phyloP scores from a whole-genome alignment of 1,140 invertebrate genomes.

The Pogonomyrmex californicus region DNA sequence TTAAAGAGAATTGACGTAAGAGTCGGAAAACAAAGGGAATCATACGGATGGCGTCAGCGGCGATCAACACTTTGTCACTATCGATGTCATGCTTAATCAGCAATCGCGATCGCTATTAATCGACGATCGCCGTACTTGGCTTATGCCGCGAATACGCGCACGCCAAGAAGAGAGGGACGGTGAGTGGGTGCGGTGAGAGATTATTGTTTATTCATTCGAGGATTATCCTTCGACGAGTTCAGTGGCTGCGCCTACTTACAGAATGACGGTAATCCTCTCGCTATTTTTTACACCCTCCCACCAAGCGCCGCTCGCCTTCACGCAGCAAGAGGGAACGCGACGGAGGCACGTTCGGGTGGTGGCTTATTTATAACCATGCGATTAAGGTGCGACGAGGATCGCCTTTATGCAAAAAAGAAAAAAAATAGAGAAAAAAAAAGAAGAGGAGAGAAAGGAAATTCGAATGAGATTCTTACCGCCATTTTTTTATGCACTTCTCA shows the following conservation, averaged over 20 bases:
- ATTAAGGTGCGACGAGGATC: constrained; percentile 41
- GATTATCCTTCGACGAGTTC: constrained; percentile 82
- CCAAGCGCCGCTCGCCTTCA: constrained; percentile 14
- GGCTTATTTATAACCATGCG: constrained; percentile 22
- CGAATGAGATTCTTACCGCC: background rate
- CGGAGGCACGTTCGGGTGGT: constrained; percentile 24
- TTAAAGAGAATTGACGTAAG: background rate
- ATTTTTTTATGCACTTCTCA: constrained; percentile 88
- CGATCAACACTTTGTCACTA: constrained; percentile 24
- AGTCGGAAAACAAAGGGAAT: constrained; percentile 5
- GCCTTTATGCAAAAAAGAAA: background rate
- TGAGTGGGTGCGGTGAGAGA: constrained; percentile 76
- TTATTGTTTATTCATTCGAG: constrained; percentile 83
- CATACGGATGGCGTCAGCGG: background rate
- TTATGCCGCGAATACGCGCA: constrained; percentile 25
- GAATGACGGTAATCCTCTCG: constrained; percentile 80
- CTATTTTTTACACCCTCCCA: constrained; percentile 73
- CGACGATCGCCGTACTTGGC: constrained; percentile 24
- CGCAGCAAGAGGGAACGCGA: constrained; percentile 14
- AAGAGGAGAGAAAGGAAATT: constrained; percentile 23
- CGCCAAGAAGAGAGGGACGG: constrained; percentile 29
- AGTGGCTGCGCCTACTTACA: constrained; percentile 82
- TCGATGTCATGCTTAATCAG: constrained; percentile 32
- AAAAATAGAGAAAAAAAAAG: background rate
- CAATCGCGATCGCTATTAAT: constrained; percentile 39